Conservation (phyloP, 2,113 vertebrate species). For the Psettodes erumei region DNA sequence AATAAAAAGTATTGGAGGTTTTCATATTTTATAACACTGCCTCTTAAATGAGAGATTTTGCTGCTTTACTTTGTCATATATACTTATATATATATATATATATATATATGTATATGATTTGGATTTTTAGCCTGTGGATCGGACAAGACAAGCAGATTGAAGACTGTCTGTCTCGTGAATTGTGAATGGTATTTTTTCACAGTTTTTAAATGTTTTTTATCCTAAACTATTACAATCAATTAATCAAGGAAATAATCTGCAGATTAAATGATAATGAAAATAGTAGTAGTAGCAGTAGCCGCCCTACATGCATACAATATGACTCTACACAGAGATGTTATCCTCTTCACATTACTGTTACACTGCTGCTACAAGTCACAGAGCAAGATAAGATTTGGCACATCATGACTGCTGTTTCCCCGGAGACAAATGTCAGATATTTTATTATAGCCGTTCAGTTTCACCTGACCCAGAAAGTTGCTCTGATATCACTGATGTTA, state of each 20-base stretch:
- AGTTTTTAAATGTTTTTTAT: background rate
- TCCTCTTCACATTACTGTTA: background rate
- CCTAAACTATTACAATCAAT: background rate
- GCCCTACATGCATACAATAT: background rate
- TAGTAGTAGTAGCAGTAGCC: background rate
- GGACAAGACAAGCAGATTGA: too few species aligned
- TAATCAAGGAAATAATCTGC: background rate
- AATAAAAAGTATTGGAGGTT: too few species aligned
- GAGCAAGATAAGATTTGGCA: background rate
- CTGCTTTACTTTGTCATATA: background rate
- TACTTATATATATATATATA: too few species aligned
- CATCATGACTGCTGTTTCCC: background rate
- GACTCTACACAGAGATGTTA: background rate
- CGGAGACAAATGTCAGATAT: constrained; percentile 19
- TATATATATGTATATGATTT: too few species aligned
- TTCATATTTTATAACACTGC: too few species aligned
- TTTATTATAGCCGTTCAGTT: background rate
- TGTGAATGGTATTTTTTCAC: background rate
- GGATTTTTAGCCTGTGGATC: background rate
- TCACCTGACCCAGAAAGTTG: background rate
- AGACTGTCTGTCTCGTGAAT: background rate
- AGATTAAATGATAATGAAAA: background rate
- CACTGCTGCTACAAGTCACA: background rate
- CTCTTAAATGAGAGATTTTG: too few species aligned
- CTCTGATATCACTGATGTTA: constrained; percentile 9